phyloP scores from a whole-genome alignment of 2,888 invertebrate species.

The Pandemis corylana region DNA sequence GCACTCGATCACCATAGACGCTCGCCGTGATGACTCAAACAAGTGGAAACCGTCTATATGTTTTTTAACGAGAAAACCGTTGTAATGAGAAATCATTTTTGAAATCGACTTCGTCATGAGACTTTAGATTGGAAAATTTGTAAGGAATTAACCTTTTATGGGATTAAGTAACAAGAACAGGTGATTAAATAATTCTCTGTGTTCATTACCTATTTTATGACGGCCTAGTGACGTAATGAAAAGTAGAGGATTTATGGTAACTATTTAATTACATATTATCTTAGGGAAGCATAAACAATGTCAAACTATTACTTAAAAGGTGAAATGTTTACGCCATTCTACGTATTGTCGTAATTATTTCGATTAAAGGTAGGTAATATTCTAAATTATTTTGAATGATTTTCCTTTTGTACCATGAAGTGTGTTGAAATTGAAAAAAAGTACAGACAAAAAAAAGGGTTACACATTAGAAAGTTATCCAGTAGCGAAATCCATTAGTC shows the following conservation, averaged over 20 bases:
- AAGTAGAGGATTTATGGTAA: slow-evolving; percentile 14
- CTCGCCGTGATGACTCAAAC: slow-evolving; percentile 34
- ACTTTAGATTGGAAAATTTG: slow-evolving; percentile 15
- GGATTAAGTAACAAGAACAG: no score
- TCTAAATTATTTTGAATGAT: not conserved
- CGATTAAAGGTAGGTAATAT: not conserved
- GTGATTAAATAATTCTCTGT: no score
- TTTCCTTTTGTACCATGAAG: not conserved
- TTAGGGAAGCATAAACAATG: not conserved
- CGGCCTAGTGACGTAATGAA: no score
- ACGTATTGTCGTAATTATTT: not conserved
- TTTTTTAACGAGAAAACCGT: slow-evolving; percentile 27
- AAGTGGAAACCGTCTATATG: slow-evolving; percentile 25
- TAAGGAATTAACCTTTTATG: not conserved
- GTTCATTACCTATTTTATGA: no score
- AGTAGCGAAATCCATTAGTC: slow-evolving; percentile 16
- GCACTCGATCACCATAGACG: slow-evolving; percentile 12
- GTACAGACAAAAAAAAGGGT: not conserved
- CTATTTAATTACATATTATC: not conserved
- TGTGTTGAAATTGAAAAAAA: not conserved
- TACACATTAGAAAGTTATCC: slow-evolving; percentile 10
- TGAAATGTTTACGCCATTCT: not conserved
- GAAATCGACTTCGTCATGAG: slow-evolving; percentile 24
- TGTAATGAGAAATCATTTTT: slow-evolving; percentile 11
- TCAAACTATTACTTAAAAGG: not conserved